A percentile compares a stretch with the other conserved stretches of the same genome.
phyloP scores from a whole-genome alignment of 2,888 invertebrate genomes.

The Xestia xanthographa region DNA sequence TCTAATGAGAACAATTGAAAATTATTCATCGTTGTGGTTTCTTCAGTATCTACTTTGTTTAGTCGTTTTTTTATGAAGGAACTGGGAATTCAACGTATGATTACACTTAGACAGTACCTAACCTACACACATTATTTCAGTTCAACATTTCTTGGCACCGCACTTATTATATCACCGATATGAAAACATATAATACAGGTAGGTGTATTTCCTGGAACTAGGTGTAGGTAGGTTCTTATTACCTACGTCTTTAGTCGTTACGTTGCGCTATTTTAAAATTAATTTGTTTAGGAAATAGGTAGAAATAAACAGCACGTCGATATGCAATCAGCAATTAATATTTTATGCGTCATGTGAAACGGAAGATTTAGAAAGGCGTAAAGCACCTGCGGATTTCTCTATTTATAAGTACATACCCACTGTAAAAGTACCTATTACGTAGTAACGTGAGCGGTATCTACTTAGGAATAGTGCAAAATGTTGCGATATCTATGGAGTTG shows the following conservation, averaged over 20 bases:
- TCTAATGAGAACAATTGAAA: constrained; percentile 42
- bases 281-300: constrained; percentile 22
- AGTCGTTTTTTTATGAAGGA: constrained; percentile 1
- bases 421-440: not conserved
- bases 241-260: not conserved
- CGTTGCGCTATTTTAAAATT: constrained; percentile 25
- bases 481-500: not conserved
- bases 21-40: constrained; percentile 13
- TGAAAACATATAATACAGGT: constrained; percentile 4
- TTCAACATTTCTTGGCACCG: constrained; percentile 8
- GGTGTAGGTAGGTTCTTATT: not conserved
- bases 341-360: constrained; percentile 23
- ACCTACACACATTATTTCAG: constrained; percentile 10
- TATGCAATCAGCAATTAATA: constrained; percentile 29
- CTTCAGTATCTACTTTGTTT: constrained; percentile 20
- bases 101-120: too few species aligned
- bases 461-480: not conserved
- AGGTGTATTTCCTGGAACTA: constrained; percentile 29
- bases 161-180: not conserved
- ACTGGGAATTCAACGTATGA: too few species aligned
- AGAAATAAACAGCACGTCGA: constrained; percentile 24
- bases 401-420: not conserved
- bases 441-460: not conserved
- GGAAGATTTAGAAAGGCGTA: constrained; percentile 27
- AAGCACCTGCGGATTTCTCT: constrained; percentile 21